phyloP scores from a whole-genome alignment of 1,140 invertebrate genomes.

The Tetramorium simillimum region DNA sequence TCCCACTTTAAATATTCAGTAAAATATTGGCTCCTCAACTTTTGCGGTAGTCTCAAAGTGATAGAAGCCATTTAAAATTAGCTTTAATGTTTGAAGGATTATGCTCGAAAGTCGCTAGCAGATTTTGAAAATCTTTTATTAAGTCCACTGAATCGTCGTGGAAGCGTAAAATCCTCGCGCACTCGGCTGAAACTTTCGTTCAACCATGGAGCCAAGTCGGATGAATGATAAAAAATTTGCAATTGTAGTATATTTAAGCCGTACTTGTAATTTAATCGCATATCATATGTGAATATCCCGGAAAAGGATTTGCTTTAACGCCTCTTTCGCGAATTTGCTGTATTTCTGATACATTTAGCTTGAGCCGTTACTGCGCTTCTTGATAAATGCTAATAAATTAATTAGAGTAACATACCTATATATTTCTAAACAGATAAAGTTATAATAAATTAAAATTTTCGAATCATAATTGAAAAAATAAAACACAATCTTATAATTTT shows the following conservation, averaged over 20 bases:
- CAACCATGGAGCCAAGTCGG: slow-evolving; percentile 1
- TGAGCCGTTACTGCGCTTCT: not conserved
- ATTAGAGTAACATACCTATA: not conserved
- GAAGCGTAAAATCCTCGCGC: slow-evolving; percentile 45
- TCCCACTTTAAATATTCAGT: slow-evolving; percentile 53
- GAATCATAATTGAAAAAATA: not conserved
- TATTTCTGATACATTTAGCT: not conserved
- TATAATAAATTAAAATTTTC: not conserved
- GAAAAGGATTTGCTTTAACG: not conserved
- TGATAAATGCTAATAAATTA: not conserved
- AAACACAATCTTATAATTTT: not conserved
- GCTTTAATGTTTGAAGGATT: slow-evolving; percentile 53
- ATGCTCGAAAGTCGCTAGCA: slow-evolving; percentile 31
- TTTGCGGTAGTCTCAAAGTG: slow-evolving; percentile 20
- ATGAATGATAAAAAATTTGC: slow-evolving; percentile 14
- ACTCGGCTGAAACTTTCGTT: slow-evolving; percentile 40
- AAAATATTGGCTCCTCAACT: slow-evolving; percentile 30
- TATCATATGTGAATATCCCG: not conserved
- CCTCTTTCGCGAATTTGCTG: not conserved
- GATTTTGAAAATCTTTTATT: slow-evolving; percentile 50
- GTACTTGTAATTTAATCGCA: slow-evolving; percentile 2
- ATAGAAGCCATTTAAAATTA: slow-evolving; percentile 57
- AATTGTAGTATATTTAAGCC: not conserved
- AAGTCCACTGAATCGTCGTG: slow-evolving; percentile 31
- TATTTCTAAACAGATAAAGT: not conserved